These are phyloP conservation scores for Alviniconcha strummeri DNA, from an alignment of 2,888 invertebrate genomes.

Conservation along the genomic window DNA sequence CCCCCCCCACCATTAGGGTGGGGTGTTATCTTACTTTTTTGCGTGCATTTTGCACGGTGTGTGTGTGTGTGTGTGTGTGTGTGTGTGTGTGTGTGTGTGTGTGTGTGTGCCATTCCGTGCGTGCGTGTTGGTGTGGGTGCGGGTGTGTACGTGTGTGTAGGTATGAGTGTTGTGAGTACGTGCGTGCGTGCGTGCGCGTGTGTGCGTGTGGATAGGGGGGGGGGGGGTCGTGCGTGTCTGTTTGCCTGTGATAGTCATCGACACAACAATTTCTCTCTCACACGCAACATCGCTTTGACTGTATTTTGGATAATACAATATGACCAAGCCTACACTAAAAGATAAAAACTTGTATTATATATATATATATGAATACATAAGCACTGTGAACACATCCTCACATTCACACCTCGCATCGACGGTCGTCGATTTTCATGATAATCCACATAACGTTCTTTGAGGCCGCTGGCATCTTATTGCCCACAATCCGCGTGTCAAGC, in stretches of 20 bases:
- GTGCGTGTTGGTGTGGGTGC: neutral
- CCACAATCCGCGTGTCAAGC: constrained; percentile 28
- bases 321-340: no score
- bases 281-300: no score
- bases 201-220: neutral
- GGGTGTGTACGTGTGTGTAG: constrained; percentile 1
- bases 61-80: neutral
- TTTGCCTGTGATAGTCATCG: no score
- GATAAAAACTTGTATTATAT: no score
- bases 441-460: constrained; percentile 16
- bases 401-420: neutral
- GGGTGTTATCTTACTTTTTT: neutral
- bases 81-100: neutral
- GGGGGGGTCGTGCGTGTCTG: neutral
- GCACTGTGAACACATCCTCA: neutral
- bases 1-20: no score
- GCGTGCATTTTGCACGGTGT: neutral
- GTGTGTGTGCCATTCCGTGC: neutral
- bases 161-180: neutral
- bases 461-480: constrained; percentile 7
- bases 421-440: constrained; percentile 17
- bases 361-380: no score
- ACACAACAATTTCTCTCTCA: no score
- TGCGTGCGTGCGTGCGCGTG: neutral
- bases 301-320: no score